These are phyloP conservation scores for Octopus bimaculoides DNA, from an alignment of 1,140 invertebrate species.

Conservation along the genomic window DNA sequence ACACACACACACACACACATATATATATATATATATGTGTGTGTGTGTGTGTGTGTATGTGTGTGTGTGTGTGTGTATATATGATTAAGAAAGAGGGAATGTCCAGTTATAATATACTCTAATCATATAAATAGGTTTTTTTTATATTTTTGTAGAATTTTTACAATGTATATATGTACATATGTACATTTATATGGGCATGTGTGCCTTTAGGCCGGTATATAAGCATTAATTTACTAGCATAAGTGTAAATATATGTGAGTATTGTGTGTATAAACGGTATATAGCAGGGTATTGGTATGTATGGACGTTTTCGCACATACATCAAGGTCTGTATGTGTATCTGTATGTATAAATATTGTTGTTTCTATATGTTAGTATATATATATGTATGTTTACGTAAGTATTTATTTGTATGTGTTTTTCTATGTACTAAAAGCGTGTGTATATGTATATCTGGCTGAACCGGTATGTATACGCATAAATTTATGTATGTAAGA, in stretches of 20 bases:
- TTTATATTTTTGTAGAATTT: too few relatives aligned
- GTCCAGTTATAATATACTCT: too few relatives aligned
- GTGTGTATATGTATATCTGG: not conserved
- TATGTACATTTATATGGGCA: not conserved
- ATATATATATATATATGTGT: not conserved
- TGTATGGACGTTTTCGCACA: not conserved
- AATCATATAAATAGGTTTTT: too few relatives aligned
- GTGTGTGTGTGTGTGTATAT: not conserved
- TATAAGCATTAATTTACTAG: not conserved
- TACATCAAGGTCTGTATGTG: not conserved
- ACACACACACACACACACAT: not conserved
- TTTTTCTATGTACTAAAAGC: not conserved
- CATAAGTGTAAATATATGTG: not conserved
- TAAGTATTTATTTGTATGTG: not conserved
- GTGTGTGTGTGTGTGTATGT: not conserved
- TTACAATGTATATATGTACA: not conserved
- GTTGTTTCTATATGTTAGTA: not conserved
- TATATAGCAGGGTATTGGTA: not conserved
- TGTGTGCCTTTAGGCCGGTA: not conserved
- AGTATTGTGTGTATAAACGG: not conserved
- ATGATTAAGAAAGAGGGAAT: too few relatives aligned
- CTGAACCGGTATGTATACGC: not conserved
- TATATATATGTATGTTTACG: not conserved
- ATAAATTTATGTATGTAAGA: not conserved
- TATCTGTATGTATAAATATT: not conserved